phyloP scores from a whole-genome alignment of 1,140 invertebrate genomes.

The Andricus grossulariae region DNA sequence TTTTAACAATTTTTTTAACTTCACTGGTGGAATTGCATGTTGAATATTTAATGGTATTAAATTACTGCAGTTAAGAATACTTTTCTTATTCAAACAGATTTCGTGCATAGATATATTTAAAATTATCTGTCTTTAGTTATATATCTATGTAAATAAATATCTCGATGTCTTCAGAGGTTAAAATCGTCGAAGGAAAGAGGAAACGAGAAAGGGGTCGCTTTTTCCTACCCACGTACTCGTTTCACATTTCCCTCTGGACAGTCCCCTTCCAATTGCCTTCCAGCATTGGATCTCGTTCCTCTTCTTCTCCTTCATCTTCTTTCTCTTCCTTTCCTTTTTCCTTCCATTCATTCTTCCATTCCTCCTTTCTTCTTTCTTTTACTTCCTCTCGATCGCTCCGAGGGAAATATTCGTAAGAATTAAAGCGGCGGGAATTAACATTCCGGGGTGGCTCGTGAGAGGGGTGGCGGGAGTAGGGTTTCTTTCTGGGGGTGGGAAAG shows the following conservation, averaged over 20 bases:
- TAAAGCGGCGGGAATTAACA: constrained; percentile 76
- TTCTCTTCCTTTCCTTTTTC: constrained; percentile 32
- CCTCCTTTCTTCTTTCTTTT: constrained; percentile 41
- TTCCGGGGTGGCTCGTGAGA: constrained; percentile 64
- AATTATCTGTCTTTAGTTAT: not conserved
- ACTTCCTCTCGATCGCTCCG: constrained; percentile 52
- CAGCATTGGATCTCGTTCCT: constrained; percentile 49
- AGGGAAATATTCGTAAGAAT: constrained; percentile 76
- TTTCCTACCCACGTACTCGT: constrained; percentile 36
- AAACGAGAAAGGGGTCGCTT: constrained; percentile 50
- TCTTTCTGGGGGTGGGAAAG: constrained; percentile 37
- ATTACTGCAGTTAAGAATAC: too few relatives aligned
- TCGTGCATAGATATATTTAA: too few relatives aligned
- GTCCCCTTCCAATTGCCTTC: constrained; percentile 16
- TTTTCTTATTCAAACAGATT: too few relatives aligned
- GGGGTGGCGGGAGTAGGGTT: constrained; percentile 40
- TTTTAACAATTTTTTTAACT: too few relatives aligned
- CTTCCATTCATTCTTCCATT: constrained; percentile 37
- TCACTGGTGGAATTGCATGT: too few relatives aligned
- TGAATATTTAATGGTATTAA: too few relatives aligned
- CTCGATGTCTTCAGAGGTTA: constrained; percentile 43
- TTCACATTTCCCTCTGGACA: constrained; percentile 43
- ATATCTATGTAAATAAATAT: not conserved
- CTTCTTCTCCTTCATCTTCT: constrained; percentile 45
- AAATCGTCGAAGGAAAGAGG: constrained; percentile 47